Percentiles rank a stretch among this genome's conserved stretches.
Conservation (phyloP, 2,888 invertebrate genomes). For the Zaprionus bogoriensis region DNA sequence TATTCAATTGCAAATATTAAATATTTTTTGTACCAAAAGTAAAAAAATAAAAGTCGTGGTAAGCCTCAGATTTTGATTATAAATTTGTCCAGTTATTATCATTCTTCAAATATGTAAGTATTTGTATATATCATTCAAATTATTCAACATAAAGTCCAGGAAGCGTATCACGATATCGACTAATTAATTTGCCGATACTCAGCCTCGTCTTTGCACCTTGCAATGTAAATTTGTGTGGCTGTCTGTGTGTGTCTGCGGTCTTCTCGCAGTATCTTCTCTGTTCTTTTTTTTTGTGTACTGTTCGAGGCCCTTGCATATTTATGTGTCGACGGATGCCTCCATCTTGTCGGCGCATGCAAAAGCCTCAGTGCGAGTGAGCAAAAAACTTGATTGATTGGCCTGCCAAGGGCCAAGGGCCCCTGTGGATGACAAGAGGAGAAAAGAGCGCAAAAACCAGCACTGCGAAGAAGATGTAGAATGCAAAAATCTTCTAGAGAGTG, state of each 20-base stretch:
- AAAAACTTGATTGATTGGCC: constrained; percentile 82
- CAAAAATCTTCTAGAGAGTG: constrained; percentile 50
- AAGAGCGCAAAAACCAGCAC: neutral
- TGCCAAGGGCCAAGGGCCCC: constrained; percentile 50
- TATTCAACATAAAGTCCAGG: too few relatives aligned
- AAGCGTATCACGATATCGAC: constrained; percentile 37
- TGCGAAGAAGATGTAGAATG: constrained; percentile 39
- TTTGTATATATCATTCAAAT: too few relatives aligned
- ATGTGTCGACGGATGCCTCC: constrained; percentile 57
- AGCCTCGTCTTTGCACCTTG: constrained; percentile 59
- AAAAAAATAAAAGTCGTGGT: too few relatives aligned
- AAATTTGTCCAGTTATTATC: too few relatives aligned
- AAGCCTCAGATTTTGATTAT: too few relatives aligned
- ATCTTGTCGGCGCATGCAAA: constrained; percentile 75
- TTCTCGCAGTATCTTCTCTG: constrained; percentile 7
- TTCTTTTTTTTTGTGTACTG: constrained; percentile 17
- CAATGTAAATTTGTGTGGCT: constrained; percentile 75
- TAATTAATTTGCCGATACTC: rapidly evolving
- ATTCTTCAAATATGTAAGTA: too few relatives aligned
- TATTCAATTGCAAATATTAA: too few relatives aligned
- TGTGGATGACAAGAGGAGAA: constrained; percentile 28
- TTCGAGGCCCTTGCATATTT: constrained; percentile 63
- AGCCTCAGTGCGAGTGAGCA: constrained; percentile 29
- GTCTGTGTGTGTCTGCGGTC: constrained; percentile 24
- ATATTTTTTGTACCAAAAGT: too few relatives aligned